A percentile compares a stretch with the other conserved stretches of the same genome.
Conservation (phyloP, 2,113 vertebrate species). For the Morone saxatilis region DNA sequence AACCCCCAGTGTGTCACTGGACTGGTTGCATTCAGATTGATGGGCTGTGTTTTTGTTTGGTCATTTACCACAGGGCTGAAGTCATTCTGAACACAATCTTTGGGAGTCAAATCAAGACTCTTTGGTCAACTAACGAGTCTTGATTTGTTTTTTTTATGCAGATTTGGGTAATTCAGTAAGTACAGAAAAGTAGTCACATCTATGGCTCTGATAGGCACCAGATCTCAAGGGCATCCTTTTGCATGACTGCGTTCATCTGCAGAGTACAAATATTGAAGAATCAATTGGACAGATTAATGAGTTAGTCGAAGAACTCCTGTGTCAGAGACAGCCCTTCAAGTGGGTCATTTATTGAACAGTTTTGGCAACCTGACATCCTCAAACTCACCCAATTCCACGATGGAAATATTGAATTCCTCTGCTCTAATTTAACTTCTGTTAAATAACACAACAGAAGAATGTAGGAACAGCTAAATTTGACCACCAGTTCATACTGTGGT, state of each 20-base stretch:
- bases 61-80: neutral
- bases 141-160: neutral
- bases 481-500: neutral
- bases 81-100: neutral
- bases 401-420: slow-evolving; percentile 2
- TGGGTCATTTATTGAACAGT: neutral
- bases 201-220: neutral
- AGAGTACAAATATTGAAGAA: neutral
- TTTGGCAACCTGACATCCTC: neutral
- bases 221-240: neutral
- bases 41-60: no score
- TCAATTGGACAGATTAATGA: neutral
- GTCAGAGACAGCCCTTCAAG: neutral
- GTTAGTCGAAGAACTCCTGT: neutral
- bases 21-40: neutral
- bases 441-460: slow-evolving; percentile 19
- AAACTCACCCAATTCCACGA: neutral
- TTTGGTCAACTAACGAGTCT: neutral
- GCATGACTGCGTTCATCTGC: neutral
- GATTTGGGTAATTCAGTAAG: neutral
- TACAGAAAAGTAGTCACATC: neutral
- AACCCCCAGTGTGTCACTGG: neutral
- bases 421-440: slow-evolving; percentile 29
- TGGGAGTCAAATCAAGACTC: neutral
- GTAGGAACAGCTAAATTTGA: slow-evolving; percentile 1